Conservation (phyloP, 2,797 vertebrate genomes). For the Squalus acanthias region DNA sequence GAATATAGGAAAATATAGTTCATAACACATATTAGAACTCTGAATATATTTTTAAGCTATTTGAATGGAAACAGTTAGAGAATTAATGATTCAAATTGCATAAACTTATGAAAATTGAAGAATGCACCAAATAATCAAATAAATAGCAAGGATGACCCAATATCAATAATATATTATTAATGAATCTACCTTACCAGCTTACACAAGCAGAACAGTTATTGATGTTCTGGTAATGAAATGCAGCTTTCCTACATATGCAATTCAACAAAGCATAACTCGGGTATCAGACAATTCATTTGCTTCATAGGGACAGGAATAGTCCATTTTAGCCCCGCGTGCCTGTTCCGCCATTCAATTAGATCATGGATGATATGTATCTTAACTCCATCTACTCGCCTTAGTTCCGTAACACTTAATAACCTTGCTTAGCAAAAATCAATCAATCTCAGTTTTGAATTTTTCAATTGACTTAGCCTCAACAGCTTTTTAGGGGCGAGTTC, state of each 20-base stretch:
- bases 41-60: not conserved
- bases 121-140: not conserved
- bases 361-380: not conserved
- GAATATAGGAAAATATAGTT: not conserved
- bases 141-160: not conserved
- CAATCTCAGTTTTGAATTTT: not conserved
- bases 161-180: not conserved
- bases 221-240: not conserved
- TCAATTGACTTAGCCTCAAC: not conserved
- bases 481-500: not conserved
- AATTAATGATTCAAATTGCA: not conserved
- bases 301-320: not conserved
- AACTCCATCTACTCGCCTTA: not conserved
- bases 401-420: not conserved
- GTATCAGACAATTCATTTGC: not conserved
- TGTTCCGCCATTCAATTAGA: not conserved
- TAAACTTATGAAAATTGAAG: not conserved
- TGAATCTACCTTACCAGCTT: not conserved
- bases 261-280: not conserved
- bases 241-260: not conserved
- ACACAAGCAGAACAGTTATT: slow-evolving; percentile 5
- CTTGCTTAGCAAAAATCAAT: not conserved
- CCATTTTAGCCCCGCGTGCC: not conserved
- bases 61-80: not conserved
- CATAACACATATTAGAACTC: not conserved